Conservation (phyloP, 2,888 invertebrate species). For the Eristalinus aeneus region DNA sequence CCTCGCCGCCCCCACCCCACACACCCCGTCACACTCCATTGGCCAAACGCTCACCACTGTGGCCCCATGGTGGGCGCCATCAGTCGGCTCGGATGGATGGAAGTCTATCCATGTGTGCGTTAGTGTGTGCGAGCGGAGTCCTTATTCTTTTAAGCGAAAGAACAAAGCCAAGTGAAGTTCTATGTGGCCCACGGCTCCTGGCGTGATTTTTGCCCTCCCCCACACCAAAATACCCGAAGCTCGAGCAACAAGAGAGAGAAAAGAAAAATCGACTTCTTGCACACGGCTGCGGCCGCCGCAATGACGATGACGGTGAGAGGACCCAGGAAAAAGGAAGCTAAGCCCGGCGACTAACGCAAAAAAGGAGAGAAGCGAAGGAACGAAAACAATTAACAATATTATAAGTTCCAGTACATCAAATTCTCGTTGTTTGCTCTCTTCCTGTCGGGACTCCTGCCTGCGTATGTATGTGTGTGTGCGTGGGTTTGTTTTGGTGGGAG, state of each 20-base stretch:
- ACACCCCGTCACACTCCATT: too few species aligned
- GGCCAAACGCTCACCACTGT: background rate
- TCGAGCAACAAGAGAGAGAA: constrained; percentile 26
- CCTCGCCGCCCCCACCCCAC: background rate
- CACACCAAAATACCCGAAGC: background rate
- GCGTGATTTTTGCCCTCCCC: constrained; percentile 30
- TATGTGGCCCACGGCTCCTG: constrained; percentile 32
- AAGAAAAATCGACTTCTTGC: constrained; percentile 35
- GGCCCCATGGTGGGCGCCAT: background rate
- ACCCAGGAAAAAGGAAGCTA: background rate
- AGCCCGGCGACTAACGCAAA: background rate
- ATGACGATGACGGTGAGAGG: background rate
- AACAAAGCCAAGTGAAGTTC: constrained; percentile 44
- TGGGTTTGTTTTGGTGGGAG: background rate
- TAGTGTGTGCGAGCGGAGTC: background rate
- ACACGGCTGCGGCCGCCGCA: background rate
- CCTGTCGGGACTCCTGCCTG: constrained; percentile 7
- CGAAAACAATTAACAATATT: constrained; percentile 70
- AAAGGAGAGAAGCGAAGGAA: constrained; percentile 24
- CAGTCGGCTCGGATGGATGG: background rate
- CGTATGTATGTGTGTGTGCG: background rate
- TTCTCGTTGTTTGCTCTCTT: constrained; percentile 45
- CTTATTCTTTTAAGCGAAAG: constrained; percentile 11
- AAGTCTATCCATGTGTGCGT: background rate
- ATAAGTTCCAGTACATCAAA: constrained; percentile 67